phyloP scores from a whole-genome alignment of 2,113 vertebrate species.

The Notothenia rossii region DNA sequence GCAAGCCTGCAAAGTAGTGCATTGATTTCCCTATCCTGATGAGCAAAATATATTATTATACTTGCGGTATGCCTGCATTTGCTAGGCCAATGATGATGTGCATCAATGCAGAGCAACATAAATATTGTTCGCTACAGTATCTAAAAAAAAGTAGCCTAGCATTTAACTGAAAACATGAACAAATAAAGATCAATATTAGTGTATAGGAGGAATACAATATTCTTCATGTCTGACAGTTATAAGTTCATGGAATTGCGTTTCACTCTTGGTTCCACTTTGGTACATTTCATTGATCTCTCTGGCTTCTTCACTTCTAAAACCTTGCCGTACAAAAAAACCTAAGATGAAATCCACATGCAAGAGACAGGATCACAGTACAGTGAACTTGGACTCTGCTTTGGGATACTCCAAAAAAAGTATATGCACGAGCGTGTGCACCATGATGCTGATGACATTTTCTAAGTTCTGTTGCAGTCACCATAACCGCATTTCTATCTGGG shows the following conservation, averaged over 20 bases:
- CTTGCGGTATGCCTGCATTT: background rate
- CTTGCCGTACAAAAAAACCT: conserved; percentile 17
- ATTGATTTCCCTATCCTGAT: no score
- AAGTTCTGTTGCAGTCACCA: conserved; percentile 17
- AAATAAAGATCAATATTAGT: conserved; percentile 24
- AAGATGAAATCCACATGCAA: conserved; percentile 31
- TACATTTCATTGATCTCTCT: conserved; percentile 38
- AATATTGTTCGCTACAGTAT: conserved; percentile 12
- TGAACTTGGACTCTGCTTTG: conserved; percentile 18
- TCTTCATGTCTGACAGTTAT: conserved; percentile 24
- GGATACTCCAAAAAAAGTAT: conserved; percentile 3
- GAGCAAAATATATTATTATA: background rate
- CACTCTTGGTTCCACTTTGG: conserved; percentile 3
- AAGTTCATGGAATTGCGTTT: conserved; percentile 26
- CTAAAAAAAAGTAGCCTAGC: conserved; percentile 2
- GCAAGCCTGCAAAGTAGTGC: no score
- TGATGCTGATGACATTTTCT: conserved; percentile 42
- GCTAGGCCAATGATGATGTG: background rate
- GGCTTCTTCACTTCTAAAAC: conserved; percentile 11
- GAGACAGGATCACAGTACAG: conserved; percentile 44
- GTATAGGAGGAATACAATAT: conserved; percentile 9
- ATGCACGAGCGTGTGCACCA: conserved; percentile 1
- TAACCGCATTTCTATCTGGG: conserved; percentile 26
- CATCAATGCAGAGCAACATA: background rate
- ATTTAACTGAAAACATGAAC: conserved; percentile 1